Conservation (phyloP, 2,113 vertebrate genomes). For the Nothocercus julius region DNA sequence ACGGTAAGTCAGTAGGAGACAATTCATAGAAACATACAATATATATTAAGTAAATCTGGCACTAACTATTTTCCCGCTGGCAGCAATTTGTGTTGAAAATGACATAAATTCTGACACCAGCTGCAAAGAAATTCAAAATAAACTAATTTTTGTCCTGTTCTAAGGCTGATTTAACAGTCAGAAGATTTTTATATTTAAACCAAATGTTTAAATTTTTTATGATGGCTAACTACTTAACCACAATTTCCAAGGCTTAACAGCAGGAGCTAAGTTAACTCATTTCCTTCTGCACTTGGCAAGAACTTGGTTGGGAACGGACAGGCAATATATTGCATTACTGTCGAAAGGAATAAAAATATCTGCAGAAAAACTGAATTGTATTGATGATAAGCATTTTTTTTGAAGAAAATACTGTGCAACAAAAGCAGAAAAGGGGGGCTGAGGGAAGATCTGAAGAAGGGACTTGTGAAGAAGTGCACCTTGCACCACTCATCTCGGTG, state of each 20-base stretch:
- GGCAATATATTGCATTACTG: conserved; percentile 12
- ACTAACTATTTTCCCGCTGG: conserved; percentile 3
- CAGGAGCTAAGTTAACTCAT: conserved; percentile 72
- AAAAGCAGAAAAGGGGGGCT: background rate
- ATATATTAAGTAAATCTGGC: conserved; percentile 22
- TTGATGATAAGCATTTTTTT: background rate
- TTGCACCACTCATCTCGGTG: background rate
- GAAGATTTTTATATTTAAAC: conserved; percentile 64
- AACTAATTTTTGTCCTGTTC: conserved; percentile 26
- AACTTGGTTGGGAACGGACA: conserved; percentile 8
- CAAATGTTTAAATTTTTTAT: conserved; percentile 65
- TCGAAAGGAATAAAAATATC: background rate
- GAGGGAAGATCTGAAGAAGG: background rate
- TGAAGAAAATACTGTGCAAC: background rate
- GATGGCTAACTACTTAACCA: conserved; percentile 57
- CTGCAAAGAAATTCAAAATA: conserved; percentile 55
- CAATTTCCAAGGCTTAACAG: conserved; percentile 67
- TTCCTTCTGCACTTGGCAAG: conserved; percentile 68
- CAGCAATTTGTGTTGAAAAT: conserved; percentile 43
- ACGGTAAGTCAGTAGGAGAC: background rate
- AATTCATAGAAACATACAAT: background rate
- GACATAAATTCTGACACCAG: conserved; percentile 61
- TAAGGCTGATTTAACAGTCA: conserved; percentile 62
- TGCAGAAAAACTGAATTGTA: background rate
- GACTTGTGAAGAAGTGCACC: background rate